Percentiles rank a stretch among this genome's conserved stretches.
These are phyloP conservation scores for Melanotaenia maccullochi DNA, from an alignment of 2,797 vertebrate genomes.

Conservation along the genomic window DNA sequence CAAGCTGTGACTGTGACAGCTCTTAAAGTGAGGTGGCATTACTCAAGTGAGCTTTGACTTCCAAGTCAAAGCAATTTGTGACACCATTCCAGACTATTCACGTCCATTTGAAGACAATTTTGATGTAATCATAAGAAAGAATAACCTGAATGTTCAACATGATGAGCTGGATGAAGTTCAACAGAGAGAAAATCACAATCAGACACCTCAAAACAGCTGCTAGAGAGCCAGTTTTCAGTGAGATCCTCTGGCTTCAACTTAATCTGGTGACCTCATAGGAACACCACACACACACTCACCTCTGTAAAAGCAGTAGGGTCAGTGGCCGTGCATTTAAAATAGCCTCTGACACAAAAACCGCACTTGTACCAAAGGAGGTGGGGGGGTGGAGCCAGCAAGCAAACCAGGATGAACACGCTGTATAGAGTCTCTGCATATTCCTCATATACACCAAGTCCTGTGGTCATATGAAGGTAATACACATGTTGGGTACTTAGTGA, in stretches of 20 bases:
- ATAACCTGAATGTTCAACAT: constrained; percentile 40
- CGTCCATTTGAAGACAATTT: constrained; percentile 62
- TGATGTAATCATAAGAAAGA: constrained; percentile 66
- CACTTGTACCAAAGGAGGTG: constrained; percentile 68
- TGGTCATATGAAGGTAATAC: background rate
- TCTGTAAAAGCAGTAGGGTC: constrained; percentile 82
- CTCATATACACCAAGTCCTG: background rate
- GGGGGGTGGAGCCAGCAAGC: constrained; percentile 32
- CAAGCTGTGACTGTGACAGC: constrained; percentile 78
- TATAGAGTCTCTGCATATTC: background rate
- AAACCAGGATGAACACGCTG: constrained; percentile 34
- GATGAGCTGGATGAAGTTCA: constrained; percentile 20
- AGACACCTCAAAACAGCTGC: constrained; percentile 21
- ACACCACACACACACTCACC: constrained; percentile 53
- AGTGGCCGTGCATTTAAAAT: constrained; percentile 87
- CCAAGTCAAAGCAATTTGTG: constrained; percentile 77
- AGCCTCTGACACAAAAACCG: constrained; percentile 87
- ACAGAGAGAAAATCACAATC: constrained; percentile 32
- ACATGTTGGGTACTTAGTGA: constrained; percentile 9
- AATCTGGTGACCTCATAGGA: constrained; percentile 65
- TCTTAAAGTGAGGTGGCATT: constrained; percentile 76
- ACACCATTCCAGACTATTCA: constrained; percentile 58
- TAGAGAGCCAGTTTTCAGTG: constrained; percentile 7
- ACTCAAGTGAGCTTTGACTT: constrained; percentile 64
- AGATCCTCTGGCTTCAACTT: constrained; percentile 43